Conservation (phyloP, 2,888 invertebrate species). For the Archaeoteleia sp. region DNA sequence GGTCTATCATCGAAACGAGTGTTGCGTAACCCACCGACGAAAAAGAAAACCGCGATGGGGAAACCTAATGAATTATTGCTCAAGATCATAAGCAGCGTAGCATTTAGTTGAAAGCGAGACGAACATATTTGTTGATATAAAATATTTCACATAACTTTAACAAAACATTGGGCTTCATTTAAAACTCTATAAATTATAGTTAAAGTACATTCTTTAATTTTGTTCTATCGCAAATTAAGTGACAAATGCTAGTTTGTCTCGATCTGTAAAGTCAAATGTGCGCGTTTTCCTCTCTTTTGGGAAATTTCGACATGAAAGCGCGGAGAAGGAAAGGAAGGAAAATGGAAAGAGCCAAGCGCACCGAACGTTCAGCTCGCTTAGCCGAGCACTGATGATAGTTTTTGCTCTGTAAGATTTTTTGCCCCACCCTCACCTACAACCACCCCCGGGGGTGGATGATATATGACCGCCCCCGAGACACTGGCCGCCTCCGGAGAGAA, state of each 20-base stretch:
- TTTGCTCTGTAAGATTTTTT: slow-evolving; percentile 69
- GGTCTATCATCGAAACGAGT: slow-evolving; percentile 39
- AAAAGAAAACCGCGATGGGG: slow-evolving; percentile 40
- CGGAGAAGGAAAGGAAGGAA: slow-evolving; percentile 46
- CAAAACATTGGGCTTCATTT: too few species aligned
- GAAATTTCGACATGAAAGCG: slow-evolving; percentile 38
- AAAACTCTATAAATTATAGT: too few species aligned
- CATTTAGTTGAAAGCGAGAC: slow-evolving; percentile 11
- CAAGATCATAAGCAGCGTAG: slow-evolving; percentile 34
- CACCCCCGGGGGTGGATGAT: slow-evolving; percentile 70
- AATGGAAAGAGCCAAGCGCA: slow-evolving; percentile 57
- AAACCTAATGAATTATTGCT: slow-evolving; percentile 40
- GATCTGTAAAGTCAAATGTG: slow-evolving; percentile 35
- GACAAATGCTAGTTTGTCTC: slow-evolving; percentile 29
- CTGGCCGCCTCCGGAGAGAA: slow-evolving; percentile 67
- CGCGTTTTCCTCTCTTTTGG: slow-evolving; percentile 42
- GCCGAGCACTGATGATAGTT: slow-evolving; percentile 74
- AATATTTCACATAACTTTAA: too few species aligned
- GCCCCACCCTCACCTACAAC: slow-evolving; percentile 54
- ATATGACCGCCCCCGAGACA: slow-evolving; percentile 74
- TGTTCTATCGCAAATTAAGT: too few species aligned
- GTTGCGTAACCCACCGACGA: slow-evolving; percentile 37
- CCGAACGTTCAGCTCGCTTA: slow-evolving; percentile 71
- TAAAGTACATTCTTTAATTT: too few species aligned
- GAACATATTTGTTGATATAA: too few species aligned